Evolutionary conservation across 2,113 vertebrate species (phyloP).

Genomic region (Neodon shergylaensis): DNA sequence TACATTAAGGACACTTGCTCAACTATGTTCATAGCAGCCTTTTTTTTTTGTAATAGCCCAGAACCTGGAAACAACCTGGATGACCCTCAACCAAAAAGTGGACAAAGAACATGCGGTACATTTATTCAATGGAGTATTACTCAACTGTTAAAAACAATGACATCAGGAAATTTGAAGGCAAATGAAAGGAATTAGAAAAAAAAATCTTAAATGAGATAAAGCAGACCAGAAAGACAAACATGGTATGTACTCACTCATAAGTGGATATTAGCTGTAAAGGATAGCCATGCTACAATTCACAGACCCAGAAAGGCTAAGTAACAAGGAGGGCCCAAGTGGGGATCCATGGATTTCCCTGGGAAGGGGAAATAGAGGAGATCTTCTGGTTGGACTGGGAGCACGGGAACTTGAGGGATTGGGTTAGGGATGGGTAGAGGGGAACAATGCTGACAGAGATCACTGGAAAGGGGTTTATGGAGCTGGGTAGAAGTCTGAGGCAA

Average conservation of each 20-base stretch:
- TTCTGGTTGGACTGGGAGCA: neutral
- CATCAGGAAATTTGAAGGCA: too few relatives aligned
- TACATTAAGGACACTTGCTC: neutral
- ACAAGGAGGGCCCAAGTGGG: neutral
- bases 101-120: neutral
- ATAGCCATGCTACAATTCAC: neutral
- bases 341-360: neutral
- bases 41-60: neutral
- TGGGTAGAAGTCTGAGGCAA: neutral
- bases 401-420: neutral
- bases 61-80: neutral
- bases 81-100: neutral
- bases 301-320: neutral
- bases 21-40: neutral
- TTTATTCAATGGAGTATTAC: neutral
- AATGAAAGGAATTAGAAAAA: too few relatives aligned
- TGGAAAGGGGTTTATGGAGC: neutral
- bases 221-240: neutral
- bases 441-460: neutral
- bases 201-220: neutral
- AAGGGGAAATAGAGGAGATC: neutral
- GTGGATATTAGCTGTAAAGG: neutral
- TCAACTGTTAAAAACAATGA: too few relatives aligned
- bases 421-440: neutral
- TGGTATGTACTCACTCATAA: neutral